Percentiles rank a stretch among this genome's conserved stretches.
phyloP scores from a whole-genome alignment of 1,140 invertebrate genomes.

The Euglossa dilemma region DNA sequence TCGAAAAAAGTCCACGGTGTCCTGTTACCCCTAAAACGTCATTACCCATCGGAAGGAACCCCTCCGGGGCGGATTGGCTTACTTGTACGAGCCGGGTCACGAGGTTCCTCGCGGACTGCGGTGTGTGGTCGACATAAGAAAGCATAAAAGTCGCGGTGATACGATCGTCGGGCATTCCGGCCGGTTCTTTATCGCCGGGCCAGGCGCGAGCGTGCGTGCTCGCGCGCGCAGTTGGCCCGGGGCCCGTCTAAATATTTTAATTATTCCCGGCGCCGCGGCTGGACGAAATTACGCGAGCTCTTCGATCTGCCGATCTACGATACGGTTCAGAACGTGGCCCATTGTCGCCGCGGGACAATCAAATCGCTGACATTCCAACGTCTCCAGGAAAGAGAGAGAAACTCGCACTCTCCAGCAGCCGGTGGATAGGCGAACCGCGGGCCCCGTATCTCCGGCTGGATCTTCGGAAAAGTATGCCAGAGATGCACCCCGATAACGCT shows the following conservation, averaged over 20 bases:
- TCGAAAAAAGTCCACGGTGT: conserved; percentile 29
- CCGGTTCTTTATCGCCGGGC: conserved; percentile 61
- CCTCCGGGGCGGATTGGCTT: conserved; percentile 41
- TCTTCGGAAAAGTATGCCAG: conserved; percentile 37
- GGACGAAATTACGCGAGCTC: conserved; percentile 46
- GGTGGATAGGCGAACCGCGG: not conserved
- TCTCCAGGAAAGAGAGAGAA: not conserved
- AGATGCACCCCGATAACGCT: conserved; percentile 28
- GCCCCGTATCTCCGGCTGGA: conserved; percentile 2
- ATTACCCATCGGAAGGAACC: conserved; percentile 35
- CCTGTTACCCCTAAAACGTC: conserved; percentile 59
- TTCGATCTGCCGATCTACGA: conserved; percentile 25
- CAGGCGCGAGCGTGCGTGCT: not conserved
- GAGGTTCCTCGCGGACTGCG: conserved; percentile 42
- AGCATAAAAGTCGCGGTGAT: conserved; percentile 71
- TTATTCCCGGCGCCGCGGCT: conserved; percentile 46
- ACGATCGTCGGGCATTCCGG: conserved; percentile 69
- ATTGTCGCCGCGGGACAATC: conserved; percentile 56
- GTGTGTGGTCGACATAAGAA: conserved; percentile 71
- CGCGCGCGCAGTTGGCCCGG: conserved; percentile 2
- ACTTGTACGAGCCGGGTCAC: conserved; percentile 49
- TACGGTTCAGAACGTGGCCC: not conserved
- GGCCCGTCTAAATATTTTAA: conserved; percentile 67
- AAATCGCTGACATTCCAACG: conserved; percentile 49
- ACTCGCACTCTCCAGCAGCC: not conserved